phyloP scores from a whole-genome alignment of 2,113 vertebrate species.

The Lycaon pictus region DNA sequence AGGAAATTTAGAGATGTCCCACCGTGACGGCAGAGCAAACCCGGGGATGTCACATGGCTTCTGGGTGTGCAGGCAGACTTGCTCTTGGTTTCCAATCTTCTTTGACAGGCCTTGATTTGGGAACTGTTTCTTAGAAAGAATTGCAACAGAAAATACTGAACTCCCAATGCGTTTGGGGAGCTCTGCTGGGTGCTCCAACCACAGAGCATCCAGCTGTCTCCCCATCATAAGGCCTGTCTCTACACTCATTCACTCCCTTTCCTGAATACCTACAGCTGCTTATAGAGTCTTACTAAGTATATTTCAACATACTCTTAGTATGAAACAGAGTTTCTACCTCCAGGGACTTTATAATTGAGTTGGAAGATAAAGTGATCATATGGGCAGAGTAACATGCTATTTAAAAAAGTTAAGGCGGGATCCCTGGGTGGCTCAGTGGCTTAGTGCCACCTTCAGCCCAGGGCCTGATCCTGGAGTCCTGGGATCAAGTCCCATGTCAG shows the following conservation, averaged over 20 bases:
- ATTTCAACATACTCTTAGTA: conserved; percentile 14
- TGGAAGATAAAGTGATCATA: conserved; percentile 25
- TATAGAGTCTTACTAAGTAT: not conserved
- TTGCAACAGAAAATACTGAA: not conserved
- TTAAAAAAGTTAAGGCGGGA: not conserved
- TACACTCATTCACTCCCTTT: not conserved
- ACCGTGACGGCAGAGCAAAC: not conserved
- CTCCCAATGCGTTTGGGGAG: not conserved
- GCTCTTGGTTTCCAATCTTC: not conserved
- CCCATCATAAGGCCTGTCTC: not conserved
- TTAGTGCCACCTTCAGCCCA: no score
- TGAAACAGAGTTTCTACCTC: not conserved
- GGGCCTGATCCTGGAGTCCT: no score
- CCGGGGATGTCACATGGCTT: not conserved
- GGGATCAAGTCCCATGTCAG: no score
- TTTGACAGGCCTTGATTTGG: not conserved
- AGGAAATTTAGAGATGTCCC: not conserved
- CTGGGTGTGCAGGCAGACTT: not conserved
- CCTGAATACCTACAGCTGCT: not conserved
- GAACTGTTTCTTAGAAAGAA: not conserved
- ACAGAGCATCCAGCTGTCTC: fast-evolving
- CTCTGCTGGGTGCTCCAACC: not conserved
- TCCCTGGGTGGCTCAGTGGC: no score
- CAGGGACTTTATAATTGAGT: conserved; percentile 28
- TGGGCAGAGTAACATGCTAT: not conserved